Percentiles rank a stretch among this genome's conserved stretches.
Evolutionary conservation across 1,140 invertebrate genomes (phyloP).

Genomic region (Trachymyrmex septentrionalis): DNA sequence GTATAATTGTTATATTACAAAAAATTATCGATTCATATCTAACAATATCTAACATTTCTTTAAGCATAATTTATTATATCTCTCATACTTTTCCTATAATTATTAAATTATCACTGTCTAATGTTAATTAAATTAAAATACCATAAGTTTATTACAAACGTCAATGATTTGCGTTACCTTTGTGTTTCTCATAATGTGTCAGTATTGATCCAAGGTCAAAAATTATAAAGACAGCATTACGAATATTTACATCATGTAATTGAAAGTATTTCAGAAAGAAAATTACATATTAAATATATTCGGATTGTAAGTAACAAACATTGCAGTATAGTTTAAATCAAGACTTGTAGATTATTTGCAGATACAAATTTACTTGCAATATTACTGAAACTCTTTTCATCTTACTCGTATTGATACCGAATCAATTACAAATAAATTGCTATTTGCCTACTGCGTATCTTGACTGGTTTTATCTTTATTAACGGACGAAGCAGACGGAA

Average conservation of each 20-base stretch:
- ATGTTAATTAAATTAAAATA: slow-evolving; percentile 26
- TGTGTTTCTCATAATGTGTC: not conserved
- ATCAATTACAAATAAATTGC: slow-evolving; percentile 8
- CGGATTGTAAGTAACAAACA: not conserved
- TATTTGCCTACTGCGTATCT: slow-evolving; percentile 30
- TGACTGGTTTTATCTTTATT: slow-evolving; percentile 30
- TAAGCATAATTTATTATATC: not conserved
- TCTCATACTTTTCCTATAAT: not conserved
- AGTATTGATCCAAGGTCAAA: not conserved
- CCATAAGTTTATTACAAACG: slow-evolving; percentile 19
- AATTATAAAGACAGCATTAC: not conserved
- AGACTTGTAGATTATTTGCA: not conserved
- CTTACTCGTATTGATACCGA: not conserved
- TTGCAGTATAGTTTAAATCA: not conserved
- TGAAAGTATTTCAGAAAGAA: not conserved
- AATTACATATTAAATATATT: not conserved
- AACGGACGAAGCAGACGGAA: slow-evolving; percentile 26
- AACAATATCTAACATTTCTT: not conserved
- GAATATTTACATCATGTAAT: slow-evolving; percentile 40
- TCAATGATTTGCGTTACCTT: slow-evolving; percentile 17
- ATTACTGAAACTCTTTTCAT: not conserved
- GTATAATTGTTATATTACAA: slow-evolving; percentile 23
- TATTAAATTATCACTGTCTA: slow-evolving; percentile 14
- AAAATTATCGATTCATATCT: not conserved
- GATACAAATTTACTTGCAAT: slow-evolving; percentile 1